Percentiles rank a stretch among this genome's conserved stretches.
These are phyloP conservation scores for Myrmecophaga tridactyla DNA, from an alignment of 2,113 vertebrate genomes.

Conservation along the genomic window DNA sequence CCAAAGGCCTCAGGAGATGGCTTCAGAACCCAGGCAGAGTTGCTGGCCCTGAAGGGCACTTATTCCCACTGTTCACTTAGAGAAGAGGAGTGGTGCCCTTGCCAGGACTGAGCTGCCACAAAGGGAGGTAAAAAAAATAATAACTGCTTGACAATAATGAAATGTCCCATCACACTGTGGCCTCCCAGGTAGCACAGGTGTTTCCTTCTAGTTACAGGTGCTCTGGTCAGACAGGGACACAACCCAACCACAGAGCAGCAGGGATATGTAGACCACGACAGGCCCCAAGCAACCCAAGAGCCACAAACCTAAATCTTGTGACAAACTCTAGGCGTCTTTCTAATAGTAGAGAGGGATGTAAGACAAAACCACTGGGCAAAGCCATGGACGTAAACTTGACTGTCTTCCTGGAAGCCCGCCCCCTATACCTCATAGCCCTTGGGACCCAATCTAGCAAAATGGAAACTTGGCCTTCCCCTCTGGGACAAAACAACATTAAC, in stretches of 20 bases:
- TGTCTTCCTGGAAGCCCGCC: neutral
- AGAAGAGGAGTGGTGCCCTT: neutral
- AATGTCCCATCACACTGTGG: neutral
- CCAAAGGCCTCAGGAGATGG: neutral
- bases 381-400: accelerated
- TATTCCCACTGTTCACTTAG: neutral
- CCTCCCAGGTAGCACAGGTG: neutral
- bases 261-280: neutral
- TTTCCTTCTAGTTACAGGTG: neutral
- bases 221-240: neutral
- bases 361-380: neutral
- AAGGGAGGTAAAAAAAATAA: neutral
- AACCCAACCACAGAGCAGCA: neutral
- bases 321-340: neutral
- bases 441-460: neutral
- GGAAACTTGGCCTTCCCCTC: conserved; percentile 27
- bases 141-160: neutral
- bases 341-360: neutral
- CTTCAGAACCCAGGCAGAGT: neutral
- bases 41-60: neutral
- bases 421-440: neutral
- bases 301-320: neutral
- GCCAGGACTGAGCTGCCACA: neutral
- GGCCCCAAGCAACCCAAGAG: neutral
- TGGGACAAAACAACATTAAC: neutral